phyloP scores from a whole-genome alignment of 1,140 invertebrate genomes.

The Trachelipus rathkii region DNA sequence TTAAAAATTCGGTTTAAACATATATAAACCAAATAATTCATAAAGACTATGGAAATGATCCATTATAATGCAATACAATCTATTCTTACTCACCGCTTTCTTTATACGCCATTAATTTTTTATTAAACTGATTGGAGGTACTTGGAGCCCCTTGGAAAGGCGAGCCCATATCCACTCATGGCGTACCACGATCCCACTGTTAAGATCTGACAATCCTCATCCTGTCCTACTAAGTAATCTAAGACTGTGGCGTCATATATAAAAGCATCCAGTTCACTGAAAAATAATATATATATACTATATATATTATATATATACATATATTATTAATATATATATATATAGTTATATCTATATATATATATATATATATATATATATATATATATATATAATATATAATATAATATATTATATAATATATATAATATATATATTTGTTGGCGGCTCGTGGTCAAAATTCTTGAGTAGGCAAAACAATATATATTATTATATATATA shows the following conservation, averaged over 20 bases:
- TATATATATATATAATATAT: constrained; percentile 21
- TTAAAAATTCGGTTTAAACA: too few relatives aligned
- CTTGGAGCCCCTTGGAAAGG: constrained; percentile 92
- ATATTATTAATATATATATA: constrained; percentile 18
- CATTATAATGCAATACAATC: too few relatives aligned
- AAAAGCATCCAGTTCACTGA: constrained; percentile 91
- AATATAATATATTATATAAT: too few relatives aligned
- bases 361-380: constrained; percentile 23
- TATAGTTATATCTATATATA: constrained; percentile 14
- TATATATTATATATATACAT: constrained; percentile 11
- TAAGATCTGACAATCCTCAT: constrained; percentile 90
- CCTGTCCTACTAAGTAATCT: constrained; percentile 90
- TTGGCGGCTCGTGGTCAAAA: too few relatives aligned
- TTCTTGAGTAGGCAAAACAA: too few relatives aligned
- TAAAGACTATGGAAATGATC: too few relatives aligned
- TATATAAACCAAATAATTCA: too few relatives aligned
- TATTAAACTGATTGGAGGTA: constrained; percentile 92
- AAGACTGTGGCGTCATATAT: constrained; percentile 98
- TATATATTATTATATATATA: too few relatives aligned
- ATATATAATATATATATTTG: too few relatives aligned
- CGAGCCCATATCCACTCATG: constrained; percentile 84
- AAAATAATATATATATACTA: constrained; percentile 20
- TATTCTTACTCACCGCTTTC: constrained; percentile 69
- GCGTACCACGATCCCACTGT: constrained; percentile 95
- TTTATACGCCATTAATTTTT: constrained; percentile 85